Evolutionary conservation across 2,113 vertebrate genomes (phyloP).

Genomic region (Triplophysa tibetana): DNA sequence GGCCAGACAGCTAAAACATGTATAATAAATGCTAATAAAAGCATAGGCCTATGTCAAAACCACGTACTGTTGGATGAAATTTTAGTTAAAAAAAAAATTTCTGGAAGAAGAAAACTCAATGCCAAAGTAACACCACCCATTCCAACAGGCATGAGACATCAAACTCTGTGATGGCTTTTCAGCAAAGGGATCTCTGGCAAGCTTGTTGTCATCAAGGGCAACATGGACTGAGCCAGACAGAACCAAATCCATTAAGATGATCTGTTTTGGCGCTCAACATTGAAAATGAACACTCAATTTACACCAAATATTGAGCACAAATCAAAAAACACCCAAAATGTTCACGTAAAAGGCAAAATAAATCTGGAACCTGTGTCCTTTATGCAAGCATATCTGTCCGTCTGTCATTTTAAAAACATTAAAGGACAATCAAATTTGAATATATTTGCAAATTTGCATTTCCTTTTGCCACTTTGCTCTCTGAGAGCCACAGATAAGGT

Average conservation of each 20-base stretch:
- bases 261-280: not conserved
- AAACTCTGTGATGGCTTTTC: not conserved
- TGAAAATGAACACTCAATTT: not conserved
- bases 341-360: not conserved
- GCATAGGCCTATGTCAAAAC: too few species aligned
- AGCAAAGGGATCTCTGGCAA: not conserved
- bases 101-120: not conserved
- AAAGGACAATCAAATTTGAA: not conserved
- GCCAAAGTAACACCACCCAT: not conserved
- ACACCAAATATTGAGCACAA: not conserved
- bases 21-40: too few species aligned
- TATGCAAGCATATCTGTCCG: too few species aligned
- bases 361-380: too few species aligned
- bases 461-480: not conserved
- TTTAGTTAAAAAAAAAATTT: not conserved
- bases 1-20: too few species aligned
- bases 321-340: not conserved
- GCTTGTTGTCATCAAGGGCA: not conserved
- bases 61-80: too few species aligned
- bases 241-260: too few species aligned
- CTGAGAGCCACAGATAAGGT: not conserved
- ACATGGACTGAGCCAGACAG: not conserved
- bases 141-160: not conserved
- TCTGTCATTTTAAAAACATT: not conserved
- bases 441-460: too few species aligned